phyloP scores from a whole-genome alignment of 2,888 invertebrate genomes.

The Allacma fusca region DNA sequence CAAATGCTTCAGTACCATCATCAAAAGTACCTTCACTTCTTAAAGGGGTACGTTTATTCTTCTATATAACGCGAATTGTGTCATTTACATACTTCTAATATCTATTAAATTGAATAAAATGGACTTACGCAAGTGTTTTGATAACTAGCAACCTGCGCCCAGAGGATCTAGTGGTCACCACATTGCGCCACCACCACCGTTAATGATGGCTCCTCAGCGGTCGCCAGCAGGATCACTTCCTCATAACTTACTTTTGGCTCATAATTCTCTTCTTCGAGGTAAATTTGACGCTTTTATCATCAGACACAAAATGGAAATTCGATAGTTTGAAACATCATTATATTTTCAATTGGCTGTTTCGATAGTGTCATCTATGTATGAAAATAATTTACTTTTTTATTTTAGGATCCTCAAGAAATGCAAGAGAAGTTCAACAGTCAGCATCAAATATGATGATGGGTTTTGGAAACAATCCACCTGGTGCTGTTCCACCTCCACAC shows the following conservation, averaged over 20 bases:
- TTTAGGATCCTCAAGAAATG: slow-evolving; percentile 35
- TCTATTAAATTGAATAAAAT: too few species aligned
- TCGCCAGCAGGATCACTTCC: slow-evolving; percentile 66
- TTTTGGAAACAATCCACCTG: slow-evolving; percentile 60
- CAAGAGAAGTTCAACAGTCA: slow-evolving; percentile 47
- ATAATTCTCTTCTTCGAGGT: slow-evolving; percentile 66
- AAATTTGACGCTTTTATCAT: slow-evolving; percentile 53
- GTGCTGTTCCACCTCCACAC: slow-evolving; percentile 59
- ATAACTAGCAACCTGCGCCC: slow-evolving; percentile 68
- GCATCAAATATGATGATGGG: slow-evolving; percentile 60
- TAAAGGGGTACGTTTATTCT: slow-evolving; percentile 64
- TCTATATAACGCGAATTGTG: too few species aligned
- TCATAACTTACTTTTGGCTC: slow-evolving; percentile 67
- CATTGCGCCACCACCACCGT: slow-evolving; percentile 68
- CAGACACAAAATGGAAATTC: too few species aligned
- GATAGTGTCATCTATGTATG: too few species aligned
- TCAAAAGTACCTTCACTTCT: slow-evolving; percentile 66
- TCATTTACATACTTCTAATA: too few species aligned
- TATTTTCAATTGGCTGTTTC: too few species aligned
- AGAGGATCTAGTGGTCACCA: slow-evolving; percentile 63
- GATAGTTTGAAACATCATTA: too few species aligned
- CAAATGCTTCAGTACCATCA: slow-evolving; percentile 57
- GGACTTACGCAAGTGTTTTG: slow-evolving; percentile 35
- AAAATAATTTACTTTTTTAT: too few species aligned
- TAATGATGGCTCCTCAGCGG: slow-evolving; percentile 68